Conservation (phyloP, 2,797 vertebrate species). For the Pipistrellus pipistrellus region DNA sequence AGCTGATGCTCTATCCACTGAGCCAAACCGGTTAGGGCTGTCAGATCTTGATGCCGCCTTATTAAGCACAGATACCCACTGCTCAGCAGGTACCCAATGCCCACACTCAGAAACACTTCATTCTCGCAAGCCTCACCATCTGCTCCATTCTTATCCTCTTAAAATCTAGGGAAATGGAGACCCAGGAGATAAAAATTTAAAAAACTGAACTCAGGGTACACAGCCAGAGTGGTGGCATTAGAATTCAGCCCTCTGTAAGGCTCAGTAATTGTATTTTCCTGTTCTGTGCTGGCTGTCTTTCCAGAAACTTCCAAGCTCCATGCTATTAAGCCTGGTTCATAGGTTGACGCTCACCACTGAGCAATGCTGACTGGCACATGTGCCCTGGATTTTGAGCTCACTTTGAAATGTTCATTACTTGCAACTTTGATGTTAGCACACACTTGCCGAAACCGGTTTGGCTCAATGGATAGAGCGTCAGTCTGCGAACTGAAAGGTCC, state of each 20-base stretch:
- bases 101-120: background rate
- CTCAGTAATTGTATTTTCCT: fast-evolving
- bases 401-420: background rate
- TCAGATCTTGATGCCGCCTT: background rate
- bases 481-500: too few species aligned
- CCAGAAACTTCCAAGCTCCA: background rate
- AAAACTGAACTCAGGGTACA: background rate
- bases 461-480: too few species aligned
- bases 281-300: fast-evolving
- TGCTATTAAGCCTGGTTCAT: too few species aligned
- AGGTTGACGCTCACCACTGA: too few species aligned
- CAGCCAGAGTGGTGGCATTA: fast-evolving
- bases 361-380: background rate
- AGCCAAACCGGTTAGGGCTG: too few species aligned
- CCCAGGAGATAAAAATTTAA: background rate
- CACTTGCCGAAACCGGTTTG: background rate
- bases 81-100: background rate
- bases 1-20: too few species aligned
- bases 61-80: background rate
- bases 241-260: background rate
- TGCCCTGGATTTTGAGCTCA: background rate
- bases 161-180: background rate
- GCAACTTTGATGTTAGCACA: background rate
- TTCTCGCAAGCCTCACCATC: background rate
- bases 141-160: background rate